Evolutionary conservation across 1,140 invertebrate species (phyloP), one percentile per base, ranked within the genome.

Genomic region (Procambarus virginalis): DNA sequence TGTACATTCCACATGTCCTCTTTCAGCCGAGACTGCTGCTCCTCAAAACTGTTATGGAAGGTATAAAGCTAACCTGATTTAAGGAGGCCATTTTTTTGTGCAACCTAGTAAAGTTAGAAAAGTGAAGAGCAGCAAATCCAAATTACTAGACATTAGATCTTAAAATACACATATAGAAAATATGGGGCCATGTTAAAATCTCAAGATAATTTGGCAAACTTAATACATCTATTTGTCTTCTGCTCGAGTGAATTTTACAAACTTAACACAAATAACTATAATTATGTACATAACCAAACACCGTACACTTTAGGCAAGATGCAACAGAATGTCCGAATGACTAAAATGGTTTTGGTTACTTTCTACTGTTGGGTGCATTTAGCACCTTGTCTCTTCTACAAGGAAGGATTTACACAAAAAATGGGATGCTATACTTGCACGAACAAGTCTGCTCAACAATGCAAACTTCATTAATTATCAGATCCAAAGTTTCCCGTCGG

Each of bases 111-210:
- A 46, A 80, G 60, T 80, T 87, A 79, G 20, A 64, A 87, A 87
- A 70, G 55, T 86, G 84, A 86, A 78, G 78, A 80, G 45, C 64
- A 70, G 58, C 58, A 78, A 87, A 87, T 87, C 75, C 86, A 87
- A 77, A 77, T 73, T 87, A 81, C 73, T 77, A 77, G 84, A 85
- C 84, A 85, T 77, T 84, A 76, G 86, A 80, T 87, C 86, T 87
- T 87, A 87, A 46, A 87, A 81, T 87, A 87, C 86, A 87, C 86
- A 86, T 79, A 46, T 14, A 55, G 49, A 87, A 87, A 87, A 80
- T 87, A 46, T 80, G 78, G 79, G 86, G 78, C 75, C 77, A 80
- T 81, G 49, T 87, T 70, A 85, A 46, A 85, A 76, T 80, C 78
- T 80, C 51, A 58, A 55, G 22, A 77, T 46, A 81, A 60, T 48